phyloP scores from a whole-genome alignment of 2,797 vertebrate genomes.

The Cirrhinus molitorella region DNA sequence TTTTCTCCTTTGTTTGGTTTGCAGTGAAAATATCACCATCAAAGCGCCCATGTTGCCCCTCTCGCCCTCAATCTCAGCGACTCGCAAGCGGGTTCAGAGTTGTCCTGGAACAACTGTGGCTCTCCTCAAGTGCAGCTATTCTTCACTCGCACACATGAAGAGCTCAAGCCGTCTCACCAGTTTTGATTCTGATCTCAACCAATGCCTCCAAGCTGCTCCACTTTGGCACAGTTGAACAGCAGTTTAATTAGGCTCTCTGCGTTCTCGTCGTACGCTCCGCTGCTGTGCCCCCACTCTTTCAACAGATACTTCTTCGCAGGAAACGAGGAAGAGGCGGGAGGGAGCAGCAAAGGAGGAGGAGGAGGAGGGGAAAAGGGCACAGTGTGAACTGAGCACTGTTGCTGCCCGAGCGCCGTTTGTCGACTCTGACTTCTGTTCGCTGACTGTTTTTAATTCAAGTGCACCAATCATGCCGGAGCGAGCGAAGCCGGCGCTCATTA shows the following conservation, averaged over 20 bases:
- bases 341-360: constrained; percentile 44
- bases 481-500: constrained; percentile 23
- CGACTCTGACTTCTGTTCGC: constrained; percentile 4
- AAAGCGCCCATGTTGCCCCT: constrained; percentile 71
- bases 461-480: constrained; percentile 9
- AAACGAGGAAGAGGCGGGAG: constrained; percentile 42
- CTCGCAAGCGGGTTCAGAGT: constrained; percentile 56
- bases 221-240: constrained; percentile 70
- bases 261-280: constrained; percentile 59
- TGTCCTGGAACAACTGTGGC: constrained; percentile 29
- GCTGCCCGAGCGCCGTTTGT: constrained; percentile 41
- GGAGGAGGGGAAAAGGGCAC: constrained; percentile 55
- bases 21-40: constrained; percentile 78
- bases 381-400: constrained; percentile 35
- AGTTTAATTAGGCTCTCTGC: constrained; percentile 67
- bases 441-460: constrained; percentile 25
- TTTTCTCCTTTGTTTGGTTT: constrained; percentile 75
- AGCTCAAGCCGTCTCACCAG: constrained; percentile 7
- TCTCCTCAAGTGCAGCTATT: constrained; percentile 1
- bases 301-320: constrained; percentile 62
- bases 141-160: constrained; percentile 7
- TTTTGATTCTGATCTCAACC: constrained; percentile 39
- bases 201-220: constrained; percentile 19
- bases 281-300: constrained; percentile 61
- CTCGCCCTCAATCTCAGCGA: constrained; percentile 57